These are phyloP conservation scores for Drosophila yooni DNA, from an alignment of 2,888 invertebrate species.

Conservation along the genomic window DNA sequence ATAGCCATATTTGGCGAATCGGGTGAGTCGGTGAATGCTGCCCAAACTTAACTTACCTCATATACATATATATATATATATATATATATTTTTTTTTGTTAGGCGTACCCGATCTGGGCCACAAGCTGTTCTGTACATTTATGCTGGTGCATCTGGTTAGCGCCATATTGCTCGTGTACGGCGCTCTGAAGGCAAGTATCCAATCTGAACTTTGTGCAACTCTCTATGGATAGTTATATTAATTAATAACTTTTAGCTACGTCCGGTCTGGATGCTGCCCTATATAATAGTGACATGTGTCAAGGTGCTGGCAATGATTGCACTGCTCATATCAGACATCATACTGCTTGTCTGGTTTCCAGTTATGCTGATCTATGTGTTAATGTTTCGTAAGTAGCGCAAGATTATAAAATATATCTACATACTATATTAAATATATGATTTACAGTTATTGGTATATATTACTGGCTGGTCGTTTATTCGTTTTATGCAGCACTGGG, in stretches of 20 bases:
- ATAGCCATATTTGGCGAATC: constrained; percentile 59
- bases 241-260: constrained; percentile 20
- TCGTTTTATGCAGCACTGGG: constrained; percentile 73
- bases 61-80: neutral
- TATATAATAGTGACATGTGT: constrained; percentile 37
- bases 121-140: constrained; percentile 51
- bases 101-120: constrained; percentile 68
- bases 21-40: constrained; percentile 41
- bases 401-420: neutral
- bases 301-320: constrained; percentile 46
- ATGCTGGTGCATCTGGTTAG: constrained; percentile 46
- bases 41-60: neutral
- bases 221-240: neutral
- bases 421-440: neutral
- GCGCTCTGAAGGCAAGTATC: constrained; percentile 39
- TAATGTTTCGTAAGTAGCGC: constrained; percentile 42
- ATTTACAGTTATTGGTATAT: constrained; percentile 39
- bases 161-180: constrained; percentile 37
- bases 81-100: too few species aligned
- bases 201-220: neutral
- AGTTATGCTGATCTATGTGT: constrained; percentile 24
- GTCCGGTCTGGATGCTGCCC: constrained; percentile 34
- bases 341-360: constrained; percentile 5
- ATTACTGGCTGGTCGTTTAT: constrained; percentile 67
- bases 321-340: constrained; percentile 38